Conservation (phyloP, 2,797 vertebrate genomes). For the Cetoscarus ocellatus region DNA sequence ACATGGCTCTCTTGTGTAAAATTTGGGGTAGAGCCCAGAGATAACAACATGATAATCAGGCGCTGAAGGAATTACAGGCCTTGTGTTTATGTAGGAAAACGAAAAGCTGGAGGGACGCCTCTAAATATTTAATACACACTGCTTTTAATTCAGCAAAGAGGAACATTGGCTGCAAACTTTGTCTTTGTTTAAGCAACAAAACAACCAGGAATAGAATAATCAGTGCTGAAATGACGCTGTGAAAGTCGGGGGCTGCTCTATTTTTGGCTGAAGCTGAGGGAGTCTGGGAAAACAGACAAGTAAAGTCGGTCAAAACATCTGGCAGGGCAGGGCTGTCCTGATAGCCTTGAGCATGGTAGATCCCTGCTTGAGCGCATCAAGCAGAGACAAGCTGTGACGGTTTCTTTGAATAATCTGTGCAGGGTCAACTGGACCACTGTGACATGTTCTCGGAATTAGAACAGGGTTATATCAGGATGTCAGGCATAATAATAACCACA, state of each 20-base stretch:
- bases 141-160: conserved; percentile 16
- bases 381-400: conserved; percentile 43
- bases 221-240: background rate
- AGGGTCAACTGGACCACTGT: conserved; percentile 12
- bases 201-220: conserved; percentile 10
- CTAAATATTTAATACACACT: conserved; percentile 8
- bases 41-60: conserved; percentile 22
- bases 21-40: conserved; percentile 44
- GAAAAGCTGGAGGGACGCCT: conserved; percentile 23
- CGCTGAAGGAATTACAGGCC: conserved; percentile 41
- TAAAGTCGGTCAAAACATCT: conserved; percentile 74
- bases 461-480: background rate
- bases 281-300: conserved; percentile 53
- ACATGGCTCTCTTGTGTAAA: conserved; percentile 37
- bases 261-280: conserved; percentile 32
- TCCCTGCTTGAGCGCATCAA: conserved; percentile 65
- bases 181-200: conserved; percentile 2
- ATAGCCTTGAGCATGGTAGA: conserved; percentile 66
- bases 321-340: conserved; percentile 60
- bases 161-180: background rate
- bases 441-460: conserved; percentile 1
- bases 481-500: too few species aligned
- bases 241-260: conserved; percentile 3
- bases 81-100: conserved; percentile 14
- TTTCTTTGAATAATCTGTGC: conserved; percentile 42